phyloP scores from a whole-genome alignment of 2,888 invertebrate species.

The Patella caerulea region DNA sequence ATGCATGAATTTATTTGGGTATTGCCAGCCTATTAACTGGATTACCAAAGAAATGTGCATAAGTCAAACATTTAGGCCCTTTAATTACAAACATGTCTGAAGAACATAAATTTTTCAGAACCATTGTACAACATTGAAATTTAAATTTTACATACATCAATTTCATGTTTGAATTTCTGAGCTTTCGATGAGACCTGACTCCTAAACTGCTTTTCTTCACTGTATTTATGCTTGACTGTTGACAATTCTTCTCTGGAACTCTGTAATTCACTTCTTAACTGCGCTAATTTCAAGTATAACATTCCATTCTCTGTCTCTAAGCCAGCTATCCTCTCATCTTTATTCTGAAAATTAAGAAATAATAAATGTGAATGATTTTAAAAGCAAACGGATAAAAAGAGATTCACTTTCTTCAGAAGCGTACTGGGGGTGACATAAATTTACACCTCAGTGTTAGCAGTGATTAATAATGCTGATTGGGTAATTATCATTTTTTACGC shows the following conservation, averaged over 20 bases:
- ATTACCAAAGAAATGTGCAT: too few species aligned
- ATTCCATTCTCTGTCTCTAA: conserved; percentile 67
- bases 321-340: conserved; percentile 60
- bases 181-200: conserved; percentile 45
- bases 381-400: too few species aligned
- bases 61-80: too few species aligned
- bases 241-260: conserved; percentile 45
- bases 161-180: conserved; percentile 45
- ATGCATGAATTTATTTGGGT: too few species aligned
- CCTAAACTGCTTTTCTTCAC: conserved; percentile 45
- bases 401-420: too few species aligned
- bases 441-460: too few species aligned
- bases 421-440: too few species aligned
- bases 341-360: conserved; percentile 42
- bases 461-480: too few species aligned
- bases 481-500: too few species aligned
- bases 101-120: conserved; percentile 20
- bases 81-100: neutral
- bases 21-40: too few species aligned
- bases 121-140: conserved; percentile 5
- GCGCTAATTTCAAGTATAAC: conserved; percentile 63
- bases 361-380: too few species aligned
- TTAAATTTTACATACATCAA: conserved; percentile 46
- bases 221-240: conserved; percentile 41
- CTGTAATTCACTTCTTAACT: conserved; percentile 54